phyloP scores from a whole-genome alignment of 2,888 invertebrate species.

The Noctua janthe region DNA sequence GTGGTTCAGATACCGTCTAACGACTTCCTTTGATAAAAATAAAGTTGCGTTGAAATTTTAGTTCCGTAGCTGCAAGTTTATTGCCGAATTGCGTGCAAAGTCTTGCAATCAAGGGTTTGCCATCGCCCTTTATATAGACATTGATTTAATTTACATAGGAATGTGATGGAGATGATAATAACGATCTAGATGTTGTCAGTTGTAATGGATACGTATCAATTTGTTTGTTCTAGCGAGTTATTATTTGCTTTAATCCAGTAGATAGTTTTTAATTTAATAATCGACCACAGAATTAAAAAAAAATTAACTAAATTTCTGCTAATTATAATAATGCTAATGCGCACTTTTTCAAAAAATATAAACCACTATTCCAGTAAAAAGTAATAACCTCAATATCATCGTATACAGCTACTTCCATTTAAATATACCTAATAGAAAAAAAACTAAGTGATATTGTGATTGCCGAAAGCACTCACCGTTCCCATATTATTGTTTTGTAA shows the following conservation, averaged over 20 bases:
- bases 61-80: slow-evolving; percentile 89
- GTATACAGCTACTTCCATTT: background rate
- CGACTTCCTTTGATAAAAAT: slow-evolving; percentile 90
- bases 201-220: slow-evolving; percentile 58
- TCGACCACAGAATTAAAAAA: background rate
- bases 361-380: background rate
- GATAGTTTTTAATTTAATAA: background rate
- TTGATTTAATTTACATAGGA: slow-evolving; percentile 88
- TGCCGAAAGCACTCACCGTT: slow-evolving; percentile 4
- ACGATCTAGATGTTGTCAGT: slow-evolving; percentile 76
- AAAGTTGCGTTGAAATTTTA: slow-evolving; percentile 90
- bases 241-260: background rate
- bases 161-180: slow-evolving; percentile 79
- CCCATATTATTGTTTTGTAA: slow-evolving; percentile 38
- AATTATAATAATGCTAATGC: background rate
- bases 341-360: background rate
- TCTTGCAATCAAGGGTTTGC: slow-evolving; percentile 83
- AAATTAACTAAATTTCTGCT: background rate
- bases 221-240: slow-evolving; percentile 14
- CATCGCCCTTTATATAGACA: slow-evolving; percentile 89
- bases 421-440: slow-evolving; percentile 4
- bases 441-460: background rate
- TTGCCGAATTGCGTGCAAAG: slow-evolving; percentile 87
- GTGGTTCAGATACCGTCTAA: slow-evolving; percentile 89
- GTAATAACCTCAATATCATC: background rate